These are phyloP conservation scores for Bombus polaris DNA, from an alignment of 1,140 invertebrate genomes.

Conservation along the genomic window DNA sequence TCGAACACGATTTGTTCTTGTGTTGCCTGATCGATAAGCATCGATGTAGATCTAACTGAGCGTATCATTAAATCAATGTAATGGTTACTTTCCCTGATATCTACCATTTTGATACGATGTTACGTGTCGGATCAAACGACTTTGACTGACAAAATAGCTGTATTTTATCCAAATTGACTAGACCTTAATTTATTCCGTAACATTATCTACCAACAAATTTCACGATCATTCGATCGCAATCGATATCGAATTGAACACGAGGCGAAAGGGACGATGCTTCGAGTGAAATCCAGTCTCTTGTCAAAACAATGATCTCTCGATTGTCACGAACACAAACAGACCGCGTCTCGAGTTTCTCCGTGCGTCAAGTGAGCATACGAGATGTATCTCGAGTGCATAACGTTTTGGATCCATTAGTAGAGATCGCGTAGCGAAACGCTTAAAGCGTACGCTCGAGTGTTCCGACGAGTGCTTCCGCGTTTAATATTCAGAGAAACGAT, in stretches of 20 bases:
- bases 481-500: slow-evolving; percentile 42
- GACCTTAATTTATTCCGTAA: neutral
- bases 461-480: slow-evolving; percentile 53
- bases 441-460: neutral
- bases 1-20: neutral
- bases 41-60: neutral
- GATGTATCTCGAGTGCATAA: slow-evolving; percentile 11
- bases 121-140: neutral
- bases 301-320: slow-evolving; percentile 17
- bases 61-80: neutral
- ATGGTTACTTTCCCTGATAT: slow-evolving; percentile 22
- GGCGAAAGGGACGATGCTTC: neutral
- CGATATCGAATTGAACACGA: too few species aligned
- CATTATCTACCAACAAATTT: neutral
- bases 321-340: neutral
- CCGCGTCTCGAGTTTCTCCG: slow-evolving; percentile 24
- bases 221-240: neutral
- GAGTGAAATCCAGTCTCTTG: neutral
- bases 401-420: neutral
- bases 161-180: neutral
- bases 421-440: neutral
- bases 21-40: neutral
- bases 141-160: neutral
- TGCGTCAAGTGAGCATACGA: neutral
- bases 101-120: neutral